Percentiles rank a stretch among this genome's conserved stretches.
These are phyloP conservation scores for Diphyllodes magnificus DNA, from an alignment of 2,113 vertebrate genomes.

Conservation along the genomic window DNA sequence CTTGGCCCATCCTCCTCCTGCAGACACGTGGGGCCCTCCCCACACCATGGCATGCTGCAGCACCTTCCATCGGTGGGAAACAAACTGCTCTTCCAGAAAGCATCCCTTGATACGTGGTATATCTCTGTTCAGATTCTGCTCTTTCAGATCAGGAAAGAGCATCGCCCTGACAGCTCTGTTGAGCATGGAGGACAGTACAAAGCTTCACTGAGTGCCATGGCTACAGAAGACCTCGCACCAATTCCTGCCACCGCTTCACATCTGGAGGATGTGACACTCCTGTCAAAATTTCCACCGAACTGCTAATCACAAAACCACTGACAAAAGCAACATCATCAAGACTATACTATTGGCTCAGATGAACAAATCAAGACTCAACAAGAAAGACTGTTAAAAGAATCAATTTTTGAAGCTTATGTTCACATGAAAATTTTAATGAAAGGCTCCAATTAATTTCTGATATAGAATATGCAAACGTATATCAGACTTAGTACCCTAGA, in stretches of 20 bases:
- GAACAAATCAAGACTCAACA: neutral
- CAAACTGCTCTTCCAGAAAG: neutral
- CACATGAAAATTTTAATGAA: neutral
- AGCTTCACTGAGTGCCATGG: accelerated
- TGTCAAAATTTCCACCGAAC: neutral
- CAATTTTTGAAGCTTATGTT: neutral
- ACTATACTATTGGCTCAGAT: neutral
- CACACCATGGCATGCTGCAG: accelerated
- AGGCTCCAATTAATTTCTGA: neutral
- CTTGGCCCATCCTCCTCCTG: neutral
- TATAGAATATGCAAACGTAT: neutral
- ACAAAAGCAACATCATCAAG: neutral
- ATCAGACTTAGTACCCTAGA: neutral
- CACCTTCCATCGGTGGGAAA: neutral
- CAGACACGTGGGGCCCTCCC: neutral
- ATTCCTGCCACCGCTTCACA: neutral
- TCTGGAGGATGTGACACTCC: neutral
- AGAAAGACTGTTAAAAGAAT: neutral
- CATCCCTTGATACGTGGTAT: accelerated
- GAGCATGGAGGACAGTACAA: neutral
- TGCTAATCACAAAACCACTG: neutral
- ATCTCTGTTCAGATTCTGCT: neutral
- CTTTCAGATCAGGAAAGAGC: neutral
- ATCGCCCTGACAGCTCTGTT: accelerated
- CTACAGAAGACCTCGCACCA: accelerated